Evolutionary conservation across 2,113 vertebrate genomes (phyloP).

Genomic region (Typhlomys cinereus): DNA sequence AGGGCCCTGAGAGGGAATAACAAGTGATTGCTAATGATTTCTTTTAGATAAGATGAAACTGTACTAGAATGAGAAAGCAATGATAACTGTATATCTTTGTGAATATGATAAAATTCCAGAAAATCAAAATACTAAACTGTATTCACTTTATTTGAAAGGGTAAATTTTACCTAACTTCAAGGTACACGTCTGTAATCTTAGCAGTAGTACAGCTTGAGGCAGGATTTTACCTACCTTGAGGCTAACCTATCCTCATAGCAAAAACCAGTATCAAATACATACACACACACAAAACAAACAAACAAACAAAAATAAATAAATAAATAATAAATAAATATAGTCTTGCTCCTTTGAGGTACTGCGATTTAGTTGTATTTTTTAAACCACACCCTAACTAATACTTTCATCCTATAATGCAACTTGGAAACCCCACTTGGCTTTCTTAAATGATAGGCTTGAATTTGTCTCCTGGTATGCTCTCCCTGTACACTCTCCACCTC

Average conservation of each 20-base stretch:
- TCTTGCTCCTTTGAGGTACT: slow-evolving; percentile 59
- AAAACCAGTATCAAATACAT: not conserved
- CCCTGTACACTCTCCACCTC: slow-evolving; percentile 1
- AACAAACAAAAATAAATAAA: not conserved
- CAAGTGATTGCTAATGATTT: not conserved
- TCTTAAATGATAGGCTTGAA: slow-evolving; percentile 65
- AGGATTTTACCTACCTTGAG: not conserved
- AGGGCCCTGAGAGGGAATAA: no score
- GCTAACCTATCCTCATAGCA: not conserved
- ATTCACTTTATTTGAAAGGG: not conserved
- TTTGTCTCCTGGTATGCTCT: slow-evolving; percentile 55
- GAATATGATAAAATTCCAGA: not conserved
- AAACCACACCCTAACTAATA: slow-evolving; percentile 69
- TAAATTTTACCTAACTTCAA: not conserved
- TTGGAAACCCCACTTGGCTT: slow-evolving; percentile 58
- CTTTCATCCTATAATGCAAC: slow-evolving; percentile 63
- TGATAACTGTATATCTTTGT: not conserved
- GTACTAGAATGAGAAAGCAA: not conserved
- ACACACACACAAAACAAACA: not conserved
- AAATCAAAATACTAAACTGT: not conserved
- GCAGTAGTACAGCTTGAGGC: not conserved
- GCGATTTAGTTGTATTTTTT: slow-evolving; percentile 73
- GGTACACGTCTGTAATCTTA: not conserved
- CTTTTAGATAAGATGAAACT: not conserved
- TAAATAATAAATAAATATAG: not conserved